Conservation (phyloP, 2,113 vertebrate species). For the Nerophis lumbriciformis region DNA sequence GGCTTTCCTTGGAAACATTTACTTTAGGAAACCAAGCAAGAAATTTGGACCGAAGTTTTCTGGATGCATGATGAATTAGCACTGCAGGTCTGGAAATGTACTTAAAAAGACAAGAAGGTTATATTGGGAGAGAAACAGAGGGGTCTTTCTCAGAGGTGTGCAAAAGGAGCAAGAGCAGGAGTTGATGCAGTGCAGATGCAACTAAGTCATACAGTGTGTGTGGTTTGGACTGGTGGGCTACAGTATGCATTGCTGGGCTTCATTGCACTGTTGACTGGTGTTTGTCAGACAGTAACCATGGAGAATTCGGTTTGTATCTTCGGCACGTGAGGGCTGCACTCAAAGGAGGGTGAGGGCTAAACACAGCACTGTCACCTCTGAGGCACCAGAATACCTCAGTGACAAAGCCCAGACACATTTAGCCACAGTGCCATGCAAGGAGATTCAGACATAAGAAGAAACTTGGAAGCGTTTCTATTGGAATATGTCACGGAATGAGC, state of each 20-base stretch:
- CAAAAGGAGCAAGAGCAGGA: conserved; percentile 12
- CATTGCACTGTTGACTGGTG: conserved; percentile 54
- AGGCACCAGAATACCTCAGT: conserved; percentile 37
- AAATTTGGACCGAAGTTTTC: conserved; percentile 38
- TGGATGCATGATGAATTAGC: conserved; percentile 53
- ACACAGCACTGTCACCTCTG: conserved; percentile 35
- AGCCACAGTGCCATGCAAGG: conserved; percentile 18
- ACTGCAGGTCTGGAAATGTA: conserved; percentile 11
- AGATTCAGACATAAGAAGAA: background rate
- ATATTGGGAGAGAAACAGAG: conserved; percentile 6
- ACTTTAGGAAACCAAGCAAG: conserved; percentile 45
- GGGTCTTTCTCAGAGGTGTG: conserved; percentile 24
- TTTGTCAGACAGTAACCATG: conserved; percentile 63
- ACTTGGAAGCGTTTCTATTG: background rate
- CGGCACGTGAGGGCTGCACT: conserved; percentile 40
- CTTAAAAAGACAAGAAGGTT: conserved; percentile 49
- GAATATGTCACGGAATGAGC: no score
- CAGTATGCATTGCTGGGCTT: conserved; percentile 1
- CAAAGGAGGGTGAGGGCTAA: conserved; percentile 35
- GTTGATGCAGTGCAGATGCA: conserved; percentile 53
- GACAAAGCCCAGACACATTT: conserved; percentile 38
- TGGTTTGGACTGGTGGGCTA: conserved; percentile 26
- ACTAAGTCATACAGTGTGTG: conserved; percentile 17
- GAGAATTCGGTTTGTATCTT: conserved; percentile 42
- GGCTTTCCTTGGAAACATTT: conserved; percentile 44